Base-by-base conservation (phyloP, 2,797 vertebrate genomes). In the Aselliscus stoliczkanus region DNA sequence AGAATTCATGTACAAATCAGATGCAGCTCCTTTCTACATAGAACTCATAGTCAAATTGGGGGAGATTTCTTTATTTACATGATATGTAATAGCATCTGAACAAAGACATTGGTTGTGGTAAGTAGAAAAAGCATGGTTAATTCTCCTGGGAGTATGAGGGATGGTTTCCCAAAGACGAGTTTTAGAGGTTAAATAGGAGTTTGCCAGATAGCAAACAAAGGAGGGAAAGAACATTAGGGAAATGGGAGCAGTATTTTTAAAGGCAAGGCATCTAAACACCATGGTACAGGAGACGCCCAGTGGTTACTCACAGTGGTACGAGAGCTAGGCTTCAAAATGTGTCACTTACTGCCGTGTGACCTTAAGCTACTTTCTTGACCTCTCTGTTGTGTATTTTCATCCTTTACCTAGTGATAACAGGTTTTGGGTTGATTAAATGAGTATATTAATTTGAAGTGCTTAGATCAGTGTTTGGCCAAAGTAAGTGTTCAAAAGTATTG, bases 171-270 rank as follows among this genome's bases (percentile, higher is more conserved):
- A 13, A 44, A 39, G 64, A 34, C 47, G 75, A 13, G 31, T 42
- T 87, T 90, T 91, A 44, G 83, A 96, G 91, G 9, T 69, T 64
- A 15, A 88, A 23, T 65, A 62, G 83, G 75, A 81, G 62, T 96
- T 97, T 92, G 42, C 54, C 42, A 80, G 80, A 72, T n/a, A 62
- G 50, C 70, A 64, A 76, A 80, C 70, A 64, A 76, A 80, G 47
- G 47, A 34, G 2, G 52, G 14, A 39, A 56, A 67, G 52, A 70
- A 50, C 27, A 4, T 58, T 44, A 58, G 44, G 56, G 21, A 73
- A 64, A 10, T 12, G 37, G 47, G 64, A 77, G 2, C 6, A n/a
- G 10, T 21, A 20, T 54, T 39, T 79, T n/a, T 44, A 62, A 60
- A 91, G n/a, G 56, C 20, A 0, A 7, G 44, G 29, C 4, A 4